A percentile compares a stretch with the other conserved stretches of the same genome.
These are phyloP conservation scores for Pinna nobilis DNA, from an alignment of 1,140 invertebrate species.

Conservation along the genomic window DNA sequence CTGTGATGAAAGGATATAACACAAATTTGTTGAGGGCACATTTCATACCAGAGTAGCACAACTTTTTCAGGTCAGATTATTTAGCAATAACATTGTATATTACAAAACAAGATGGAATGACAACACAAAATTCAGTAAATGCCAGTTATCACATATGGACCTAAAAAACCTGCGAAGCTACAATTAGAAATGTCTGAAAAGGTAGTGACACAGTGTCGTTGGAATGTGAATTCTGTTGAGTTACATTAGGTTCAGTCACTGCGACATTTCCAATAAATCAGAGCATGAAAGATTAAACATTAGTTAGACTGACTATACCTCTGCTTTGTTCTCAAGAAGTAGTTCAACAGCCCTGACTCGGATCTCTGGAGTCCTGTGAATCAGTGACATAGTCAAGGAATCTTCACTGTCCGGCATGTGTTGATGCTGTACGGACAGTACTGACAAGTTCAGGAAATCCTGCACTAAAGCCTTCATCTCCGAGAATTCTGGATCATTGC, in stretches of 20 bases:
- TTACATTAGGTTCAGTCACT: background rate
- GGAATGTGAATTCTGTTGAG: background rate
- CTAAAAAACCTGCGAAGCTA: too few species aligned
- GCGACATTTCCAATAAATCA: background rate
- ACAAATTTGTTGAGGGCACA: too few species aligned
- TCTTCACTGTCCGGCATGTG: conserved; percentile 52
- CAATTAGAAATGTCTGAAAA: too few species aligned
- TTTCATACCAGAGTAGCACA: too few species aligned
- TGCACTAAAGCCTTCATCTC: conserved; percentile 43
- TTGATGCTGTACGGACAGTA: conserved; percentile 59
- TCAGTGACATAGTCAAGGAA: conserved; percentile 59
- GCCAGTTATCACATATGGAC: too few species aligned
- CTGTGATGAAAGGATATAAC: too few species aligned
- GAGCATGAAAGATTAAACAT: too few species aligned
- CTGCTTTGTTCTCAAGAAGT: conserved; percentile 52
- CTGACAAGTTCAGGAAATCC: conserved; percentile 60
- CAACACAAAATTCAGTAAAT: too few species aligned
- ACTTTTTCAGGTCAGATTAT: too few species aligned
- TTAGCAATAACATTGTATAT: too few species aligned
- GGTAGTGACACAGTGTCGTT: background rate
- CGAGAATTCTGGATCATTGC: conserved; percentile 26
- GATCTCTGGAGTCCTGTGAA: conserved; percentile 57
- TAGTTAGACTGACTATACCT: conserved; percentile 39
- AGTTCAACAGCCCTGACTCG: conserved; percentile 58
- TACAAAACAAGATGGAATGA: too few species aligned